These are phyloP conservation scores for Bujurquina vittata DNA, from an alignment of 2,113 vertebrate genomes.

Conservation along the genomic window DNA sequence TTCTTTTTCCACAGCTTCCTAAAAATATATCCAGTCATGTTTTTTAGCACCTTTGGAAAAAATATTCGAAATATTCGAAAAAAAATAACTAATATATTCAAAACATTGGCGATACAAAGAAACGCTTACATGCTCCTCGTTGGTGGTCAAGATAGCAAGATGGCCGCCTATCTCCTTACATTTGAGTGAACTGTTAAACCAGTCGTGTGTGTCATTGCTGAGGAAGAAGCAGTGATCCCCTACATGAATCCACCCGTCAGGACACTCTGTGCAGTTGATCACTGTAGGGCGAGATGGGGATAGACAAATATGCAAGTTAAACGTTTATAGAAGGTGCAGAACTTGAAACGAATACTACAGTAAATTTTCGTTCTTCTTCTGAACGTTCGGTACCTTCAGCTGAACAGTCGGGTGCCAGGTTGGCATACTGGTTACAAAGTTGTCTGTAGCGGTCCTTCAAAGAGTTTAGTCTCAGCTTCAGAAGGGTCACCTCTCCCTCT, in stretches of 20 bases:
- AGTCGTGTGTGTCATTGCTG: neutral
- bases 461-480: constrained; percentile 15
- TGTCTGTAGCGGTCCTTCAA: constrained; percentile 3
- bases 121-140: constrained; percentile 22
- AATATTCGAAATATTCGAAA: too few species aligned
- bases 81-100: neutral
- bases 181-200: neutral
- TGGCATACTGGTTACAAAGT: constrained; percentile 2
- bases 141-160: constrained; percentile 36
- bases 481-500: neutral
- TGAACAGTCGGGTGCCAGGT: constrained; percentile 10
- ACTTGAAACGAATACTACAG: neutral
- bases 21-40: neutral
- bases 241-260: constrained; percentile 5
- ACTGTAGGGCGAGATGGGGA: neutral
- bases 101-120: neutral
- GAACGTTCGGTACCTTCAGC: neutral
- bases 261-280: constrained; percentile 15
- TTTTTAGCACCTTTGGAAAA: neutral
- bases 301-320: neutral
- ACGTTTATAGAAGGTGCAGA: neutral
- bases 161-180: constrained; percentile 4
- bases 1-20: constrained; percentile 20
- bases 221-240: constrained; percentile 32
- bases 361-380: neutral